Conservation (phyloP, 2,797 vertebrate species). For the Poeciliopsis turneri region DNA sequence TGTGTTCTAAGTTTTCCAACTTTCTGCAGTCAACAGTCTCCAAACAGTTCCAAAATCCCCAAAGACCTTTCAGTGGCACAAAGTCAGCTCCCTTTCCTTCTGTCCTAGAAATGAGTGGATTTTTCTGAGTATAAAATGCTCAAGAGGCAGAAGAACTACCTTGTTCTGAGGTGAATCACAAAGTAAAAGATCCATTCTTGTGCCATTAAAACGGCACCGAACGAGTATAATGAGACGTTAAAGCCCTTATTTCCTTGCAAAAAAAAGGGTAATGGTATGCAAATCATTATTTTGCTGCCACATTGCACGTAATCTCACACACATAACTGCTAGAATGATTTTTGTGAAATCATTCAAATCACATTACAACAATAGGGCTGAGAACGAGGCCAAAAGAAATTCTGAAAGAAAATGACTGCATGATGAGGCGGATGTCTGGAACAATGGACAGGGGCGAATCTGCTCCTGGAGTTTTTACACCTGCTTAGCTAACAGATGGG, state of each 20-base stretch:
- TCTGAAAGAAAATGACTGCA: slow-evolving; percentile 38
- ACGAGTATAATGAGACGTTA: slow-evolving; percentile 50
- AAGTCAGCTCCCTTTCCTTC: slow-evolving; percentile 18
- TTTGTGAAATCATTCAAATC: slow-evolving; percentile 43
- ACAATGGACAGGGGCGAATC: slow-evolving; percentile 37
- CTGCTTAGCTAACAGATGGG: slow-evolving; percentile 58
- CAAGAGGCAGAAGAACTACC: slow-evolving; percentile 34
- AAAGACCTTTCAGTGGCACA: slow-evolving; percentile 19
- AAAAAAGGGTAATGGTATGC: slow-evolving; percentile 54
- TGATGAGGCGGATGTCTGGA: slow-evolving; percentile 24
- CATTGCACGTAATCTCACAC: slow-evolving; percentile 49
- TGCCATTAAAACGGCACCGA: slow-evolving; percentile 31
- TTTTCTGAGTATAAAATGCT: slow-evolving; percentile 18
- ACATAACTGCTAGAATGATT: slow-evolving; percentile 25
- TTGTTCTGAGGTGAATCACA: slow-evolving; percentile 40
- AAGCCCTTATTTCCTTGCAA: slow-evolving; percentile 45
- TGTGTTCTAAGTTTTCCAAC: slow-evolving; percentile 28
- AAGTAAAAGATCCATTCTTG: slow-evolving; percentile 24
- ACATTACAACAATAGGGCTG: slow-evolving; percentile 45
- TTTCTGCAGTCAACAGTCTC: slow-evolving; percentile 21
- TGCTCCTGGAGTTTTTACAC: slow-evolving; percentile 36
- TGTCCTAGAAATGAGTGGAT: background rate
- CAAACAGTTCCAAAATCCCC: slow-evolving; percentile 17
- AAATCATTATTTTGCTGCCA: slow-evolving; percentile 66
- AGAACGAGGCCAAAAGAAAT: slow-evolving; percentile 28